phyloP scores from a whole-genome alignment of 2,888 invertebrate species.

The Embidobia sp. region DNA sequence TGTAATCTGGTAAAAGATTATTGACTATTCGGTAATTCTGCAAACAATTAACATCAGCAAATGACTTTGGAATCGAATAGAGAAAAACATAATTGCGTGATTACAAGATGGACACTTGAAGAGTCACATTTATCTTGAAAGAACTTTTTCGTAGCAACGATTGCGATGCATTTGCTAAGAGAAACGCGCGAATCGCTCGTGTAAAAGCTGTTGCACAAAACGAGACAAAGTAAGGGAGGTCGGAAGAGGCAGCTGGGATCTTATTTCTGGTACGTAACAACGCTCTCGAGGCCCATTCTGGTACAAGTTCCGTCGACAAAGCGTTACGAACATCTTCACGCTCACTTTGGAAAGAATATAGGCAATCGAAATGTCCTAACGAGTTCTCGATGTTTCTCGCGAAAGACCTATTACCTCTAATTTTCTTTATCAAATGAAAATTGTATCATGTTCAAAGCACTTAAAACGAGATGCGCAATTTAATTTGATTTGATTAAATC shows the following conservation, averaged over 20 bases:
- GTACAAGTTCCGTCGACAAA: conserved; percentile 64
- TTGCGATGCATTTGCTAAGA: conserved; percentile 41
- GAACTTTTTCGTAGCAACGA: conserved; percentile 32
- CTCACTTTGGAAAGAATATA: conserved; percentile 63
- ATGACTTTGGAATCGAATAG: too few relatives aligned
- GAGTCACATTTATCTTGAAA: conserved; percentile 30
- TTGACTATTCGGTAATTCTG: too few relatives aligned
- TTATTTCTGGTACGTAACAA: conserved; percentile 64
- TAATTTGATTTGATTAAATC: conserved; percentile 28
- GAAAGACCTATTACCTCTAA: conserved; percentile 50
- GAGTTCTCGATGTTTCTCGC: conserved; percentile 46
- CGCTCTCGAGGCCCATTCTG: conserved; percentile 58
- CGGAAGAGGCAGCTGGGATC: conserved; percentile 61
- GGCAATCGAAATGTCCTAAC: conserved; percentile 63
- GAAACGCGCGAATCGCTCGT: conserved; percentile 44
- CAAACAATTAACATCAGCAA: too few relatives aligned
- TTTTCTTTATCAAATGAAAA: conserved; percentile 57
- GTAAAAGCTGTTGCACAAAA: conserved; percentile 50
- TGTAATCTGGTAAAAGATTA: too few relatives aligned
- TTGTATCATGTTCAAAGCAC: conserved; percentile 32
- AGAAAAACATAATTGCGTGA: conserved; percentile 15
- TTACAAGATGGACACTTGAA: conserved; percentile 28
- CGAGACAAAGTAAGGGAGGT: conserved; percentile 43
- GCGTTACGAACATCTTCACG: conserved; percentile 64
- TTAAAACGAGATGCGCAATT: conserved; percentile 27